phyloP scores from a whole-genome alignment of 2,888 invertebrate genomes.

The Candidula unifasciata region DNA sequence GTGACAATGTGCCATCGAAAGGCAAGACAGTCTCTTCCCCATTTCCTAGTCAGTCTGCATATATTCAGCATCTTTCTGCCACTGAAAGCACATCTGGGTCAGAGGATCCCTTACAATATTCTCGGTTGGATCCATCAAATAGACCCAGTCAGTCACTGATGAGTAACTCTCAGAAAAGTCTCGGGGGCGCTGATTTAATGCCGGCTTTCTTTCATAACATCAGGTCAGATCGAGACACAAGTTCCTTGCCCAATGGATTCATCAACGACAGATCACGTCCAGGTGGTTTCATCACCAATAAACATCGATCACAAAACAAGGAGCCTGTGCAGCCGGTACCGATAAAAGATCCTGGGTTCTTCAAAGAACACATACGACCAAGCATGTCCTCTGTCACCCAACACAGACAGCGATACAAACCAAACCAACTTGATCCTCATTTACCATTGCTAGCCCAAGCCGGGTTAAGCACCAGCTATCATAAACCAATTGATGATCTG shows the following conservation, averaged over 20 bases:
- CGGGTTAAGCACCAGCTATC: neutral
- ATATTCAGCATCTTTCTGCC: conserved; percentile 1
- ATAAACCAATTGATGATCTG: conserved; percentile 17
- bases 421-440: neutral
- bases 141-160: neutral
- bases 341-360: conserved; percentile 20
- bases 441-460: neutral
- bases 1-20: neutral
- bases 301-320: conserved; percentile 3
- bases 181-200: neutral
- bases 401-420: conserved; percentile 36
- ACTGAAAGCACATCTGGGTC: neutral
- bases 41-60: neutral
- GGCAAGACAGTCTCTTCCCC: neutral
- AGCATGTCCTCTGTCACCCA: conserved; percentile 39
- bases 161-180: neutral
- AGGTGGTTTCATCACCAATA: conserved; percentile 40
- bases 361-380: conserved; percentile 35
- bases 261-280: conserved; percentile 43
- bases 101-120: conserved; percentile 1
- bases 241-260: conserved; percentile 19
- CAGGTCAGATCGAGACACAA: neutral
- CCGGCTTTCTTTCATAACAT: conserved; percentile 11
- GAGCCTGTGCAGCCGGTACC: conserved; percentile 16
- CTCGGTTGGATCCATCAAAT: neutral